A percentile compares a stretch with the other conserved stretches of the same genome.
These are phyloP conservation scores for Parasteatoda lunata DNA, from an alignment of 2,888 invertebrate genomes.

Conservation along the genomic window DNA sequence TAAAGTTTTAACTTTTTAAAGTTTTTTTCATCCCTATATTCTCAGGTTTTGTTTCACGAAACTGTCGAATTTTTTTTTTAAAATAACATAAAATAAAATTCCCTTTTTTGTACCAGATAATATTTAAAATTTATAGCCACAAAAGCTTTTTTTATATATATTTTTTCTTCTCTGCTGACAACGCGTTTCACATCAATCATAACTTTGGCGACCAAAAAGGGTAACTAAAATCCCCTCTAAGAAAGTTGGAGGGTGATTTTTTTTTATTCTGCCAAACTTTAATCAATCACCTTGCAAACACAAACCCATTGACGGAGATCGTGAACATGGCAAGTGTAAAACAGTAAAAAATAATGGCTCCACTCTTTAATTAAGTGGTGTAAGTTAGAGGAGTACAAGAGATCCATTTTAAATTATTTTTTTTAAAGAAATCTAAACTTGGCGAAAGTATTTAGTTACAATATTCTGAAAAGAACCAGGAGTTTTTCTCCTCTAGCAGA, in stretches of 20 bases:
- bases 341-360: not conserved
- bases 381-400: not conserved
- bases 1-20: too few species aligned
- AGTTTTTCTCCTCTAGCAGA: not conserved
- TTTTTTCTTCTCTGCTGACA: constrained; percentile 16
- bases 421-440: not conserved
- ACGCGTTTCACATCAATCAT: constrained; percentile 49
- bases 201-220: constrained; percentile 11
- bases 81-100: not conserved
- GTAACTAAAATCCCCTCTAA: constrained; percentile 38
- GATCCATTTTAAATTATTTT: not conserved
- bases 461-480: not conserved
- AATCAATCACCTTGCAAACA: constrained; percentile 52
- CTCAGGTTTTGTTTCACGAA: too few species aligned
- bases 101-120: constrained; percentile 19
- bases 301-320: constrained; percentile 33
- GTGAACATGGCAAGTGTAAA: not conserved
- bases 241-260: constrained; percentile 32
- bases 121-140: constrained; percentile 47
- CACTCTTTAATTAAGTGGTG: not conserved
- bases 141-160: not conserved
- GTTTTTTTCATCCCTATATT: too few species aligned
- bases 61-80: not conserved
- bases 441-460: not conserved
- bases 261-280: constrained; percentile 16